Evolutionary conservation across 2,888 invertebrate genomes (phyloP), one percentile per base, ranked within the genome.

Genomic region (Salpingus planirostris): DNA sequence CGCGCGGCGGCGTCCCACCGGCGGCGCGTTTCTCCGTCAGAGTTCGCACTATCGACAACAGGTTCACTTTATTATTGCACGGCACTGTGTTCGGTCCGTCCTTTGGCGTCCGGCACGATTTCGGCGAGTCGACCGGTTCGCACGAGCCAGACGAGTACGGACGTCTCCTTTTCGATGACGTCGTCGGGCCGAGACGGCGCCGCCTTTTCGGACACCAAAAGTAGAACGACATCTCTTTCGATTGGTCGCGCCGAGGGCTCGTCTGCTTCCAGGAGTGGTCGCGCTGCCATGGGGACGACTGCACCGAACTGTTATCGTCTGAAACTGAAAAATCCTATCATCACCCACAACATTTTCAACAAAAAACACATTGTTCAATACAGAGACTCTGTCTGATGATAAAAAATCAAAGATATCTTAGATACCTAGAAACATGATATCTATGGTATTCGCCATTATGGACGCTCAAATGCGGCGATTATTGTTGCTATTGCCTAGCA

Each of bases 261-360:
- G 78, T 69, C 65, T 88, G 88, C 65, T 88, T 88, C 86, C 88
- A 89, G 60, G 83, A 82, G 67, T 87, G 87, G 66, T 89, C 88
- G 51, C 88, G 76, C 67, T 87, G 85, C 85, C 88, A 88, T 40
- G 88, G 89, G 55, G 88, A 89, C 48, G 88, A 88, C 64, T 88
- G 87, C 60, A 89, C 76, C 46, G 88, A 89, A 59, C 85, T 86
- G 68, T 87, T 89, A 67, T 89, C 89, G 70, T 89, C 89, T 55
- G 88, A 87, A 67, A 84, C 80, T 81, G 51, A 28, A 62, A 61
- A 42, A 5, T 5, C 5, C 18, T 6, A 6, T 18, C 8, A 5
- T 8, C 5, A 6, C 8, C 8, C 18, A 18, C 18, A 18, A 18
- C 18, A 18, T 18, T n/a, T n/a, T n/a, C n/a, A n/a, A n/a, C 18